A percentile compares a stretch with the other conserved stretches of the same genome.
Conservation (phyloP, 2,797 vertebrate genomes). For the Peromyscus nudipes region DNA sequence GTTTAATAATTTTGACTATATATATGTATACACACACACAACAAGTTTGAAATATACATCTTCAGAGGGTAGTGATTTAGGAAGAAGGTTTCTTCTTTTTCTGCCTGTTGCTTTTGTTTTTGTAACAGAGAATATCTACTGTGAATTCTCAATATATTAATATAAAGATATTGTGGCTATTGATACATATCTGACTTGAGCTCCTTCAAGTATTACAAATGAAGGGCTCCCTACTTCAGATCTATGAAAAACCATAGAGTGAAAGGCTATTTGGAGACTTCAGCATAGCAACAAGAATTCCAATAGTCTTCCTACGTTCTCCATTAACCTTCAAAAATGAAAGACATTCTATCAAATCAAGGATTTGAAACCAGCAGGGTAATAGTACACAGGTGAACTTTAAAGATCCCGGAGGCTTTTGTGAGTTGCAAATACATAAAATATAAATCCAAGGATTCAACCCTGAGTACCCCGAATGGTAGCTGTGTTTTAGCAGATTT, state of each 20-base stretch:
- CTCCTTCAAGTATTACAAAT: conserved; percentile 51
- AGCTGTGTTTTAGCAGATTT: conserved; percentile 47
- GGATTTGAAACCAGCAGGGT: background rate
- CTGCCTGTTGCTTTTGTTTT: conserved; percentile 24
- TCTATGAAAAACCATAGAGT: background rate
- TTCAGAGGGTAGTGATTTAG: conserved; percentile 23
- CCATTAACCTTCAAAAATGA: conserved; percentile 53
- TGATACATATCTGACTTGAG: background rate
- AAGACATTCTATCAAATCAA: conserved; percentile 1
- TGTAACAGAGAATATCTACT: background rate
- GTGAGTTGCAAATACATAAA: conserved; percentile 37
- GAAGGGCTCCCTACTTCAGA: conserved; percentile 17
- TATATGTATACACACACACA: background rate
- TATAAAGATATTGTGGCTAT: background rate
- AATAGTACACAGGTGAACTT: background rate
- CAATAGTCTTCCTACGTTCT: conserved; percentile 42
- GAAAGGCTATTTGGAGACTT: conserved; percentile 53
- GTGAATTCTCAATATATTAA: conserved; percentile 30
- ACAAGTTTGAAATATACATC: background rate
- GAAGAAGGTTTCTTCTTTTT: conserved; percentile 46
- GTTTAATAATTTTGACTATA: background rate
- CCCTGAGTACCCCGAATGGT: background rate
- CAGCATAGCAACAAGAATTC: conserved; percentile 25
- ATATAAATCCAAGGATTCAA: conserved; percentile 27
- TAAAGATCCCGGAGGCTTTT: background rate